phyloP scores from a whole-genome alignment of 1,140 invertebrate species.

The Daktulosphaira vitifoliae region DNA sequence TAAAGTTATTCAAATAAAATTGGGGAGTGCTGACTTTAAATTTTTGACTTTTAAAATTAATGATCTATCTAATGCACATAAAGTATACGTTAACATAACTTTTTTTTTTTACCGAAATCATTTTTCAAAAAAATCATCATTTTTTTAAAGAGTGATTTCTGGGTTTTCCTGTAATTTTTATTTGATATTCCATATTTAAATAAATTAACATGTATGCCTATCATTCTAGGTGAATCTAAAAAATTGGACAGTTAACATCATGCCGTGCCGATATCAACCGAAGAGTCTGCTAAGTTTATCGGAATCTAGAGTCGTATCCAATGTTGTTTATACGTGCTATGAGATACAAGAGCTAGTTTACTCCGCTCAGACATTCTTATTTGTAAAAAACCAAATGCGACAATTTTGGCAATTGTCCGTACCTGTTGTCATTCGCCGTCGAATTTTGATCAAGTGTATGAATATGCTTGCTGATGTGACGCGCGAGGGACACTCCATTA shows the following conservation, averaged over 20 bases:
- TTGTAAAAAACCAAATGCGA: slow-evolving; percentile 44
- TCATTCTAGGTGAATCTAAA: slow-evolving; percentile 1
- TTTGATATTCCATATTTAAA: no score
- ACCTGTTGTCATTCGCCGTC: slow-evolving; percentile 41
- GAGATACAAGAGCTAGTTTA: neutral
- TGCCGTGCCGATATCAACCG: slow-evolving; percentile 47
- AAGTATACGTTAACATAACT: no score
- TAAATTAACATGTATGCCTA: no score
- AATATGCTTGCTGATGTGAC: slow-evolving; percentile 42
- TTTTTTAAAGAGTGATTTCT: no score
- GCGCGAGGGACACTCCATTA: slow-evolving; percentile 37
- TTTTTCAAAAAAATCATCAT: no score
- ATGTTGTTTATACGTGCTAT: slow-evolving; percentile 35
- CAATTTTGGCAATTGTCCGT: slow-evolving; percentile 45
- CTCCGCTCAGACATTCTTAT: slow-evolving; percentile 41
- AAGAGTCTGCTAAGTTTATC: slow-evolving; percentile 44
- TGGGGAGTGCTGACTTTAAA: no score
- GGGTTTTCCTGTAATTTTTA: no score
- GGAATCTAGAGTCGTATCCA: slow-evolving; percentile 45
- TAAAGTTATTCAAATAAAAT: no score
- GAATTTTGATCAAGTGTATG: slow-evolving; percentile 45
- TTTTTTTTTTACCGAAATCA: no score
- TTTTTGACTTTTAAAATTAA: no score
- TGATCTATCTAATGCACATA: no score
- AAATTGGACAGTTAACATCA: slow-evolving; percentile 36